Base-by-base conservation (phyloP, 2,797 vertebrate genomes). In the Otolemur crassicaudatus region DNA sequence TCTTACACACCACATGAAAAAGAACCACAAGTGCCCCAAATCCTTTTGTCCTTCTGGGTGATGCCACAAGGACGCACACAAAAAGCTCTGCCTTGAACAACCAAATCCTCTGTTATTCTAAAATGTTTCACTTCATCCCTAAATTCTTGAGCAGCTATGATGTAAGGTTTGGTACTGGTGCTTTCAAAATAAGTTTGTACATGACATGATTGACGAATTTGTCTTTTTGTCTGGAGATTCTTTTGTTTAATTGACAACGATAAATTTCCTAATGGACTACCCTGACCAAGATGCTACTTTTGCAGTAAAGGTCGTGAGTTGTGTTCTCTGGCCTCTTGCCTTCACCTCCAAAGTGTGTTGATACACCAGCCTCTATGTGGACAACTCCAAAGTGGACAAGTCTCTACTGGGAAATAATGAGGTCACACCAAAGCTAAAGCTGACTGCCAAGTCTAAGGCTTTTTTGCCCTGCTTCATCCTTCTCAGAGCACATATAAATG, bases 181-280 rank as follows among this genome's bases (percentile, higher is more conserved):
- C 85, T 94, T 96, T 96, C 95, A 96, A 94, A 95, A 91, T 92
- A 97, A 96, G 90, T 89, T 97, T 90, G 73, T 1, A 25, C 84
- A 89, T 37, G 92, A 90, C n/a, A 80, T 27, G 77, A 46, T 56
- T 1, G 56, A 40, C 96, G 87, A 76, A 95, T 87, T 56, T 80
- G 34, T 88, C 40, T 34, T 90, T 16, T 94, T 97, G 97, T 91
- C 95, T 93, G 60, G 86, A 97, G 87, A 91, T 80, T 40, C 91
- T n/a, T 82, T 91, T 96, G 85, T 92, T 94, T 87, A 96, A 92
- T 10, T 85, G 75, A 70, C 70, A 17, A 40, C 49, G 5, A 75
- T 37, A 87, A 90, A 94, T 94, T 87, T 84, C 95, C 82, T 89
- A 90, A 89, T 34, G 83, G 88, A 60, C 87, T 67, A 94, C 89